A percentile compares a stretch with the other conserved stretches of the same genome.
Conservation (phyloP, 2,888 invertebrate genomes). For the Polietes domitor region DNA sequence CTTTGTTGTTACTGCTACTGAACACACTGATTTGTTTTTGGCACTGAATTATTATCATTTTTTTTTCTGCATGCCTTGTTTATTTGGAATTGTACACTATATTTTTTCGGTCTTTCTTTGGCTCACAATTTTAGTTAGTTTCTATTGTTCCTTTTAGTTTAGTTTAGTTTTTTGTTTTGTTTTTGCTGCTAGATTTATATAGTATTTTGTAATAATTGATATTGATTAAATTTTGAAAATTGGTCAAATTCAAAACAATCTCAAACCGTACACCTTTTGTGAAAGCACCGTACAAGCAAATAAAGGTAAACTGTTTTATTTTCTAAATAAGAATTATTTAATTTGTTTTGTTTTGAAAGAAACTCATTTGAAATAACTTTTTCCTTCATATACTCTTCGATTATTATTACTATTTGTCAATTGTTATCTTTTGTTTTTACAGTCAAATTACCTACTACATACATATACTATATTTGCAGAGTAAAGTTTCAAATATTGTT, state of each 20-base stretch:
- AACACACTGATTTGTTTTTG: conserved; percentile 4
- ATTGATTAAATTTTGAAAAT: conserved; percentile 46
- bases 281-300: conserved; percentile 66
- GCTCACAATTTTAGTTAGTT: conserved; percentile 16
- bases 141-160: not conserved
- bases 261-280: conserved; percentile 55
- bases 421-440: conserved; percentile 54
- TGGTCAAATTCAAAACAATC: conserved; percentile 56
- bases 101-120: not conserved
- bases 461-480: conserved; percentile 5
- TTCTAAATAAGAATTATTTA: conserved; percentile 53
- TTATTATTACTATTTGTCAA: conserved; percentile 50
- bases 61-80: conserved; percentile 1
- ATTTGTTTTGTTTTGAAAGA: conserved; percentile 38
- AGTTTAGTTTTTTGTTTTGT: not conserved
- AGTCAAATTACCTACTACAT: conserved; percentile 43
- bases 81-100: conserved; percentile 13
- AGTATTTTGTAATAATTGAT: conserved; percentile 37
- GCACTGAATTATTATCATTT: not conserved
- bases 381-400: conserved; percentile 32
- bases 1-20: conserved; percentile 13
- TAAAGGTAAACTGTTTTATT: conserved; percentile 58
- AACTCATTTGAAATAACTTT: conserved; percentile 54
- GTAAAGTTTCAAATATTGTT: conserved; percentile 21
- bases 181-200: conserved; percentile 36